Evolutionary conservation across 2,888 invertebrate genomes (phyloP), one percentile per base, ranked within the genome.

Genomic region (Cybosia mesomella): DNA sequence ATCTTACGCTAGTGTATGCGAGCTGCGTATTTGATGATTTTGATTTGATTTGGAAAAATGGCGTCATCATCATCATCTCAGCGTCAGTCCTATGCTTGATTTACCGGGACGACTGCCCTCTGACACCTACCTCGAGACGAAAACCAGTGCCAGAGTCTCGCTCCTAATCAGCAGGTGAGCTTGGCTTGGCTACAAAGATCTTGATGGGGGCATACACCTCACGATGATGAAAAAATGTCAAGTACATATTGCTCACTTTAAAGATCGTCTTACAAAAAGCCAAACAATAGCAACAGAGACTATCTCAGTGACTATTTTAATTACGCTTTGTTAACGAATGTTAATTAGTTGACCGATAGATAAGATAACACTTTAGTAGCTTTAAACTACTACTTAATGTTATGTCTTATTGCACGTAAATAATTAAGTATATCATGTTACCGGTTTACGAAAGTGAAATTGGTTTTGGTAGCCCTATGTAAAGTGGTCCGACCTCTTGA

Each of bases 401-500:
- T 1, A 49, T 28, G 24, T 55, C 15, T 57, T 15, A 9, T 34
- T 36, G 34, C 21, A 24, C n/a, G 11, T 54, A 58, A 22, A 24
- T 43, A 24, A 43, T 61, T 60, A n/a, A n/a, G n/a, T n/a, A n/a
- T n/a, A n/a, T n/a, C n/a, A 58, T 58, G n/a, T 63, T 36, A 54
- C 55, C 34, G n/a, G 28, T 58, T 43, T 55, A 58, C 10, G 28
- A 39, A 55, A 59, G n/a, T 57, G 15, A 54, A 61, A 63, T 58
- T 34, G 34, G 43, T 58, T 36, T 67, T 60, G 63, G 57, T 59
- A 73, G 66, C 72, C 65, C 67, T 71, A 61, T 24, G 21, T 59
- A 64, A 70, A 65, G 68, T 74, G 69, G 57, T 69, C 62, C 72
- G 79, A 80, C 77, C 80, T 75, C 69, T 67, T 76, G 72, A 73